These are phyloP conservation scores for Penaeus monodon DNA, from an alignment of 2,888 invertebrate genomes.

Conservation along the genomic window DNA sequence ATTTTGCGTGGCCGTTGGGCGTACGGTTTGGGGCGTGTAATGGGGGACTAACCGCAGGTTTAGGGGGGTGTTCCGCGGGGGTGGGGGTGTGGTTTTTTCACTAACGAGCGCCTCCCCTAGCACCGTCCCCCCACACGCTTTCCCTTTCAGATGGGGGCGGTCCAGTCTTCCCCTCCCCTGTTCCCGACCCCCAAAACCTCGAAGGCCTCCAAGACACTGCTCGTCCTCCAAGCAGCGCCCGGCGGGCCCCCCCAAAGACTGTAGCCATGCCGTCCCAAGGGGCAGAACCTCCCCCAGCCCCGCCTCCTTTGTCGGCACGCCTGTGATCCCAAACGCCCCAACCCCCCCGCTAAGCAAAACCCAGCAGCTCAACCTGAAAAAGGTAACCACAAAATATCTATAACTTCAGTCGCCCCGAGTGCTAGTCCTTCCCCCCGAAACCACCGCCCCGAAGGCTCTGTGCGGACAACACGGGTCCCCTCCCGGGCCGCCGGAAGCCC, in stretches of 20 bases:
- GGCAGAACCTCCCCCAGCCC: neutral
- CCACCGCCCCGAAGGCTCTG: no score
- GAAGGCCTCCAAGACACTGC: slow-evolving; percentile 3
- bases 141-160: slow-evolving; percentile 54
- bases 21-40: no score
- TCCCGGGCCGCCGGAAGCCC: no score
- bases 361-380: no score
- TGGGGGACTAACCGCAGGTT: neutral
- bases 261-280: neutral
- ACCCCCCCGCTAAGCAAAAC: no score
- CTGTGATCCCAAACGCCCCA: no score
- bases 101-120: slow-evolving; percentile 40
- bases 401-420: no score
- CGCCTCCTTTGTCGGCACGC: neutral
- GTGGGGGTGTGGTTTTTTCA: slow-evolving; percentile 53
- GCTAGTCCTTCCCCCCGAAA: no score
- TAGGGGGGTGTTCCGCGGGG: neutral
- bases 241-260: neutral
- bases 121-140: slow-evolving; percentile 46
- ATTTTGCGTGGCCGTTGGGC: no score
- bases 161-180: slow-evolving; percentile 48
- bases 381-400: no score
- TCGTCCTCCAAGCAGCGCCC: neutral
- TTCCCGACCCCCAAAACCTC: slow-evolving; percentile 25
- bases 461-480: no score